Evolutionary conservation across 2,888 invertebrate genomes (phyloP).

Genomic region (Germaria angustata): DNA sequence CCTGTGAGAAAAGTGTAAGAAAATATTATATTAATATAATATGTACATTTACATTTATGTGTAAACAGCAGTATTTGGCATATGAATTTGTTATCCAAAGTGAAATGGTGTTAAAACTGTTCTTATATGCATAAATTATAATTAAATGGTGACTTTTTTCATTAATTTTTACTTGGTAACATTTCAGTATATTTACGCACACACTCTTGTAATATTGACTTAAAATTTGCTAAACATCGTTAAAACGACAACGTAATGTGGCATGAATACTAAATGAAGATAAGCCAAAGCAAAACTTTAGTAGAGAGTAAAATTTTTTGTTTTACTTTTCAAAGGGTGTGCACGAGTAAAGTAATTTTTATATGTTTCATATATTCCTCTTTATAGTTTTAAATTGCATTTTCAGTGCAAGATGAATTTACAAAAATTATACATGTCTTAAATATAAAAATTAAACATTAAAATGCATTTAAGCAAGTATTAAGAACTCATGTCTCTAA

Average conservation of each 20-base stretch:
- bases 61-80: conserved; percentile 1
- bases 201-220: conserved; percentile 23
- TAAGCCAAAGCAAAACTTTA: conserved; percentile 40
- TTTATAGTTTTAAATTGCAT: too few relatives aligned
- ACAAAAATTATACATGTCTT: too few relatives aligned
- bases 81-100: conserved; percentile 43
- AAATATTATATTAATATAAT: too few relatives aligned
- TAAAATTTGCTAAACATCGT: conserved; percentile 43
- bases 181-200: conserved; percentile 35
- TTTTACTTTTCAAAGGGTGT: conserved; percentile 8
- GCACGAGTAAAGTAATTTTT: not conserved
- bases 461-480: too few relatives aligned
- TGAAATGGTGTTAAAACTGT: conserved; percentile 62
- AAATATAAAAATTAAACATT: too few relatives aligned
- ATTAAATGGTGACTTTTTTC: conserved; percentile 55
- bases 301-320: not conserved
- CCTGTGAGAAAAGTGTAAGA: conserved; percentile 19
- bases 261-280: conserved; percentile 48
- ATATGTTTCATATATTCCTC: too few relatives aligned
- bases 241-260: conserved; percentile 29
- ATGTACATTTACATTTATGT: too few relatives aligned
- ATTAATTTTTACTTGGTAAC: conserved; percentile 44
- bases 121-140: conserved; percentile 54
- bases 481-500: too few relatives aligned
- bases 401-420: too few relatives aligned